These are phyloP conservation scores for Notocelia uddmanniana DNA, from an alignment of 2,888 invertebrate genomes.

Conservation along the genomic window DNA sequence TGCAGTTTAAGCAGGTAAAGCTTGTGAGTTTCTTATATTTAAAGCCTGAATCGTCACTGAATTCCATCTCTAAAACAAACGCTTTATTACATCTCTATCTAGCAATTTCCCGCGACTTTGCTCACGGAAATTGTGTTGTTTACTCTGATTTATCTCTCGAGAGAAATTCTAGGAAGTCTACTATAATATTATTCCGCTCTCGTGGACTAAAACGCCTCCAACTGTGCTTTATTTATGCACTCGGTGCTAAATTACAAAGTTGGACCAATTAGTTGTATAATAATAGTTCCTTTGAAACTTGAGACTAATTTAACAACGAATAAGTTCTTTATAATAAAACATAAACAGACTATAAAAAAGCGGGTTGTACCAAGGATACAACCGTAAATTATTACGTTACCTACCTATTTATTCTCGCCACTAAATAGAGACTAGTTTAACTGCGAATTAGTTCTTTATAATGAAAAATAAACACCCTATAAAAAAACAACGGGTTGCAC, in stretches of 20 bases:
- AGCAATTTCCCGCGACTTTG: slow-evolving; percentile 14
- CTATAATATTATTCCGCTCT: slow-evolving; percentile 31
- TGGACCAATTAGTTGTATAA: slow-evolving; percentile 23
- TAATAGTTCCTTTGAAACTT: slow-evolving; percentile 33
- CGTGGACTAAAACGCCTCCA: slow-evolving; percentile 16
- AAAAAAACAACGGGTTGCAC: too few relatives aligned
- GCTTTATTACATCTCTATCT: not conserved
- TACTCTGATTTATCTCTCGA: slow-evolving; percentile 19
- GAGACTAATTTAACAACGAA: slow-evolving; percentile 1
- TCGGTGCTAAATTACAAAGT: slow-evolving; percentile 25
- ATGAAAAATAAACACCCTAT: not conserved
- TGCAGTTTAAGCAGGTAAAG: too few relatives aligned
- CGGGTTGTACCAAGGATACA: too few relatives aligned
- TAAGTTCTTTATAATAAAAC: not conserved
- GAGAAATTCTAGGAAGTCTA: slow-evolving; percentile 30
- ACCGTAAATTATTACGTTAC: too few relatives aligned
- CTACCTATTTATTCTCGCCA: too few relatives aligned
- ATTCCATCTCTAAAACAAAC: not conserved
- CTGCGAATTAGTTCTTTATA: not conserved
- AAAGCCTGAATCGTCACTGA: too few relatives aligned
- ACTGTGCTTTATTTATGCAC: slow-evolving; percentile 28
- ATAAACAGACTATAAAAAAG: not conserved
- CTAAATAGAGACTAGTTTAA: slow-evolving; percentile 14
- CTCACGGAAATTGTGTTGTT: slow-evolving; percentile 25
- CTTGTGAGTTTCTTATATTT: too few relatives aligned